A percentile compares a stretch with the other conserved stretches of the same genome.
Evolutionary conservation across 1,140 invertebrate species (phyloP).

Genomic region (Oreohelix idahoensis): DNA sequence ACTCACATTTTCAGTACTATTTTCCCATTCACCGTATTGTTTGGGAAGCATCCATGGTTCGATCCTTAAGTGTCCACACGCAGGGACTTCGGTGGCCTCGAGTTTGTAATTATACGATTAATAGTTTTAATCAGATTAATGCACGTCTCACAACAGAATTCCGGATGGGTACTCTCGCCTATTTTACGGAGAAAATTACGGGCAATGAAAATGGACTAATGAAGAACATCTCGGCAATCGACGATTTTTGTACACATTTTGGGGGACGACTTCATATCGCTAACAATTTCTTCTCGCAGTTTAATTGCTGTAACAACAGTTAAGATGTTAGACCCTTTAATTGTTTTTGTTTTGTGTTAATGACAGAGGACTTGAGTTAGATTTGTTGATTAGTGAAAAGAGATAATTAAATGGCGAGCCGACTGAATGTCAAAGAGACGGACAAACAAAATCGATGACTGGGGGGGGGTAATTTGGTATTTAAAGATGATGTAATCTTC

Average conservation of each 20-base stretch:
- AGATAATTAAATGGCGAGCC: neutral
- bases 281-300: neutral
- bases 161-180: neutral
- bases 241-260: neutral
- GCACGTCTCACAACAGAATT: neutral
- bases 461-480: too few species aligned
- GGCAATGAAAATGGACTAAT: neutral
- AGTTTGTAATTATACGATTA: constrained; percentile 12
- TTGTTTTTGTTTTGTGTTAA: neutral
- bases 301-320: neutral
- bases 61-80: neutral
- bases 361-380: neutral
- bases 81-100: neutral
- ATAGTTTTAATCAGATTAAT: constrained; percentile 12
- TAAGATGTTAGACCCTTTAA: neutral
- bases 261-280: neutral
- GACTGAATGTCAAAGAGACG: too few species aligned
- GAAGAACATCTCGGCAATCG: neutral
- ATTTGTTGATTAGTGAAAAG: neutral
- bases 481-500: too few species aligned
- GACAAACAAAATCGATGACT: too few species aligned
- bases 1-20: too few species aligned
- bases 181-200: neutral
- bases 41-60: too few species aligned
- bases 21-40: too few species aligned